Evolutionary conservation across 2,113 vertebrate genomes (phyloP).

Genomic region (Notarius quadriscutis): DNA sequence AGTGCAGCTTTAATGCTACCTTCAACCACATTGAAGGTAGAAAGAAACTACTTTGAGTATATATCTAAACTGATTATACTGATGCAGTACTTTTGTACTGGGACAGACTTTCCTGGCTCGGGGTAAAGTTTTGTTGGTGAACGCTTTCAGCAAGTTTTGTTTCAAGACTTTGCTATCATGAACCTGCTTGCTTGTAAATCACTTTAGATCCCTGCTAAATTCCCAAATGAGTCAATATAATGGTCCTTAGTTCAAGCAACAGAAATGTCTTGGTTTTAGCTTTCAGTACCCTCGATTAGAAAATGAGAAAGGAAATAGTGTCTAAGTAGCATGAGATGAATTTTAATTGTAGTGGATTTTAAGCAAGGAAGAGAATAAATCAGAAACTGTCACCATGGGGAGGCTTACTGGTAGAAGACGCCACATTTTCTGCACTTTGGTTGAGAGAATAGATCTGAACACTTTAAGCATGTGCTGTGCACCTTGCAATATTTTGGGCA

Average conservation of each 20-base stretch:
- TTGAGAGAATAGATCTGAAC: not conserved
- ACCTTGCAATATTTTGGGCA: not conserved
- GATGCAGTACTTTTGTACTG: not conserved
- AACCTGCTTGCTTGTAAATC: not conserved
- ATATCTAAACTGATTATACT: not conserved
- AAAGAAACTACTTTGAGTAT: not conserved
- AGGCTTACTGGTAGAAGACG: not conserved
- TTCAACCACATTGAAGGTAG: not conserved
- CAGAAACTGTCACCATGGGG: not conserved
- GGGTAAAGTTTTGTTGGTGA: not conserved
- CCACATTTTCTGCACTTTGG: not conserved
- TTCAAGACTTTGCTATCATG: not conserved
- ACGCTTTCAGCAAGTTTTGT: not conserved
- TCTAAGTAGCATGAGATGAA: not conserved
- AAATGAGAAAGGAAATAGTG: not conserved
- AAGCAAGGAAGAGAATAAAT: not conserved
- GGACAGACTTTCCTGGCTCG: not conserved
- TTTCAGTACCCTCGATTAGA: not conserved
- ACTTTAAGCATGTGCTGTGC: not conserved
- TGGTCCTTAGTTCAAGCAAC: not conserved
- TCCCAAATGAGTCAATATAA: not conserved
- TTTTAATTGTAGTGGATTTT: not conserved
- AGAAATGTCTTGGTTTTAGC: not conserved
- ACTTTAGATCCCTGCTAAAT: not conserved
- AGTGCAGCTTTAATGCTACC: not conserved